These are phyloP conservation scores for Poeciliopsis prolifica DNA, from an alignment of 2,113 vertebrate genomes.

Conservation along the genomic window DNA sequence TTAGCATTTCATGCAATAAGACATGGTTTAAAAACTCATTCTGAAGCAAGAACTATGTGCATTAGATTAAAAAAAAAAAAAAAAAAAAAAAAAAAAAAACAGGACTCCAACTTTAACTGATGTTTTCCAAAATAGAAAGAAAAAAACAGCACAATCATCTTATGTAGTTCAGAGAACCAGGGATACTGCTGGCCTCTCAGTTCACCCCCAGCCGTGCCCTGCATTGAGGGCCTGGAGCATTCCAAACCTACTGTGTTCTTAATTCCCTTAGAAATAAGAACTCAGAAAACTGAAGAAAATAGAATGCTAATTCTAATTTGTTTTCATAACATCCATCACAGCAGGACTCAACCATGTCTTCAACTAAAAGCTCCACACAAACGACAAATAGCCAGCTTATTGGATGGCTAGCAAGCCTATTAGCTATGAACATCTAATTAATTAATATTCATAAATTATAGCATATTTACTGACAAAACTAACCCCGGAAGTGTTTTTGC, in stretches of 20 bases:
- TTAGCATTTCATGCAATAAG: no score
- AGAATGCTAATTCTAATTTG: neutral
- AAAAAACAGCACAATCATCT: neutral
- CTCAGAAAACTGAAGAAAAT: no score
- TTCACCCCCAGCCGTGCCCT: neutral
- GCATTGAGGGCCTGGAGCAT: neutral
- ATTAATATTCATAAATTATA: no score
- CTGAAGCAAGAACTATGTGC: neutral
- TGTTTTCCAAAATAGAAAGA: no score
- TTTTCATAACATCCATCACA: neutral
- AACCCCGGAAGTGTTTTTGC: no score
- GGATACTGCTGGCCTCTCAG: neutral
- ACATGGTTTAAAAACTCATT: neutral
- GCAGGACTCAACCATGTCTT: neutral
- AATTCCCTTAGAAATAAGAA: neutral
- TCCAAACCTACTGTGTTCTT: neutral
- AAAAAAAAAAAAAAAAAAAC: no score
- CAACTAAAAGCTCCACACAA: neutral
- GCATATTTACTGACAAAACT: no score
- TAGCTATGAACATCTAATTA: no score
- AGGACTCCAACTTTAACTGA: neutral
- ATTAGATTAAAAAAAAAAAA: neutral
- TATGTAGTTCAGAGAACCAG: neutral
- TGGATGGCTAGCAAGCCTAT: neutral
- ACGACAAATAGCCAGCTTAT: neutral